These are phyloP conservation scores for Perizoma affinitatum DNA, from an alignment of 2,888 invertebrate species.

Conservation along the genomic window DNA sequence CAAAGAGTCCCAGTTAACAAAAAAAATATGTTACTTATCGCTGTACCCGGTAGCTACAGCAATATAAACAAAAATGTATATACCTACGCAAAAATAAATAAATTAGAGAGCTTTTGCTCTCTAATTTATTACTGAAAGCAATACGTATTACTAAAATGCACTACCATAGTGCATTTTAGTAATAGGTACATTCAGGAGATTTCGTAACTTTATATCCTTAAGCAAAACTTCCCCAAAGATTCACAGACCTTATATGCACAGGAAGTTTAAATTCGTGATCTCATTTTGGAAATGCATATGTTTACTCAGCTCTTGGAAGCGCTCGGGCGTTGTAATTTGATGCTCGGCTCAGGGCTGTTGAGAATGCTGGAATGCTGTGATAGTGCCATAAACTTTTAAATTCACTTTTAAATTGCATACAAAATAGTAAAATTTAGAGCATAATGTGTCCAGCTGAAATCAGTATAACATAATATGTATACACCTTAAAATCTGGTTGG, in stretches of 20 bases:
- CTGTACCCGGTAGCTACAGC: too few relatives aligned
- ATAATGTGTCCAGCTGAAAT: too few relatives aligned
- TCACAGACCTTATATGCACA: slow-evolving; percentile 6
- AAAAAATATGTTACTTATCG: too few relatives aligned
- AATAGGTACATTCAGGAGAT: too few relatives aligned
- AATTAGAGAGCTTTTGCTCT: too few relatives aligned
- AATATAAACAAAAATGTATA: too few relatives aligned
- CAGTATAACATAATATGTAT: too few relatives aligned
- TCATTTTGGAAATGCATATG: slow-evolving; percentile 26
- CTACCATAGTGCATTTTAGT: too few relatives aligned
- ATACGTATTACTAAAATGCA: too few relatives aligned
- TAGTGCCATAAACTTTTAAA: not conserved
- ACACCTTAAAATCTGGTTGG: slow-evolving; percentile 5
- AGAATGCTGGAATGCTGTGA: slow-evolving; percentile 5
- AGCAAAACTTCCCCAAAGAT: slow-evolving; percentile 8
- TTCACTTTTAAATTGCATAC: not conserved
- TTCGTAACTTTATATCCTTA: not conserved
- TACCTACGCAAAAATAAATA: too few relatives aligned
- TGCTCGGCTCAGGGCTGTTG: slow-evolving; percentile 12
- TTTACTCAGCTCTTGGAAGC: slow-evolving; percentile 17
- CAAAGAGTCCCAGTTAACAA: not conserved
- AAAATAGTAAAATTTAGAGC: not conserved
- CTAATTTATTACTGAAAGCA: too few relatives aligned
- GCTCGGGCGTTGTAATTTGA: slow-evolving; percentile 21
- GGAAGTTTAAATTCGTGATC: slow-evolving; percentile 25